Evolutionary conservation across 2,888 invertebrate genomes (phyloP).

Genomic region (Oligia latruncula): DNA sequence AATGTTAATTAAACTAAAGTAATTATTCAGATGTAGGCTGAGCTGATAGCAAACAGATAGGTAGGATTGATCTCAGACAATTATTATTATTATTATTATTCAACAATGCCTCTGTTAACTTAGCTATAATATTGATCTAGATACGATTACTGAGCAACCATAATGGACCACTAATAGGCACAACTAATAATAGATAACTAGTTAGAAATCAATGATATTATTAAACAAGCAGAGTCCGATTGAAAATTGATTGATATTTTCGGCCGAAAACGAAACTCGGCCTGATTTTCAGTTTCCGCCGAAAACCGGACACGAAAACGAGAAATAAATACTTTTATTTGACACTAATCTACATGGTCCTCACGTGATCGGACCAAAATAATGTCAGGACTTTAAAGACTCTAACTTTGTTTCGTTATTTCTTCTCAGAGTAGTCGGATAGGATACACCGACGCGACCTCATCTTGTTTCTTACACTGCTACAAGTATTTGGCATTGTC

Average conservation of each 20-base stretch:
- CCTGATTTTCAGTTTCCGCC: background rate
- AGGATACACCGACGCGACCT: background rate
- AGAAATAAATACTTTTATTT: background rate
- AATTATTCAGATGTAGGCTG: background rate
- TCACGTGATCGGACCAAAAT: background rate
- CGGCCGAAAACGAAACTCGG: too few relatives aligned
- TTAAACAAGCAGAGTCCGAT: background rate
- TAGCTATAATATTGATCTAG: background rate
- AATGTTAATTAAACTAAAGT: background rate
- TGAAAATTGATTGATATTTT: background rate
- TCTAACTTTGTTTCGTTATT: background rate
- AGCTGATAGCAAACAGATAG: background rate
- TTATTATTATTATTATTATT: background rate
- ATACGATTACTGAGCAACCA: constrained; percentile 1
- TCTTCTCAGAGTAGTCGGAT: background rate
- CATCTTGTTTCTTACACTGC: background rate
- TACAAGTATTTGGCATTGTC: too few relatives aligned
- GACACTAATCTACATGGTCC: background rate
- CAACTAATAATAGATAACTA: background rate
- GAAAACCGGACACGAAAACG: background rate
- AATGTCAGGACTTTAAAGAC: background rate
- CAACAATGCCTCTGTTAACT: background rate
- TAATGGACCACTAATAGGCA: background rate
- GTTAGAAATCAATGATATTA: background rate
- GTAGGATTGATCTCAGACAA: background rate